phyloP scores from a whole-genome alignment of 64 coral and sea anemone species.

The Platygyra sinensis region DNA sequence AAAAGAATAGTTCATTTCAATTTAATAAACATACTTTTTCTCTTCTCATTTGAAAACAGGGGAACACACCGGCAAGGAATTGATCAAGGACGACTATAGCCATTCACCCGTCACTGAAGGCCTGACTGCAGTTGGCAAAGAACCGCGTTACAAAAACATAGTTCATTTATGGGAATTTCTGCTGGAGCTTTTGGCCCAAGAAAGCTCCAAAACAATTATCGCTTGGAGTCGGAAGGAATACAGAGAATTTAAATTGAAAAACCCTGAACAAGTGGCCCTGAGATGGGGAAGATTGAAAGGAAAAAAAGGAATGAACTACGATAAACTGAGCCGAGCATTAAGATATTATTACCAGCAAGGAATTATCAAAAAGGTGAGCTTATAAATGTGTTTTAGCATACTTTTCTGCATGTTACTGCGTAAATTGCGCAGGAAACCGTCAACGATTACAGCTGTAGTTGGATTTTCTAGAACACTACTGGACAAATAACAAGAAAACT shows the following conservation, averaged over 20 bases:
- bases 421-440: too few species aligned
- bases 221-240: constrained; percentile 55
- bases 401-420: background rate
- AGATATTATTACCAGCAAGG: constrained; percentile 67
- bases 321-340: constrained; percentile 45
- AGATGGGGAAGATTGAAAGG: constrained; percentile 53
- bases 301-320: constrained; percentile 63
- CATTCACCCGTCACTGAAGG: too few species aligned
- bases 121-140: background rate
- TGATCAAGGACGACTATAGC: too few species aligned
- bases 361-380: constrained; percentile 68
- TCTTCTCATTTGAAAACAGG: too few species aligned
- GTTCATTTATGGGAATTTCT: constrained; percentile 74
- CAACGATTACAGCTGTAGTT: too few species aligned
- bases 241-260: constrained; percentile 58
- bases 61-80: too few species aligned
- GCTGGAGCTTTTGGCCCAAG: constrained; percentile 44
- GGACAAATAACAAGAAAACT: too few species aligned
- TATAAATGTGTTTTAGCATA: background rate
- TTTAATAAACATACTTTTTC: too few species aligned
- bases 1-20: too few species aligned
- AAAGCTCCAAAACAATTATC: constrained; percentile 36
- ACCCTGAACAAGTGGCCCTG: constrained; percentile 53
- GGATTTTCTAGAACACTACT: too few species aligned
- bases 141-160: constrained; percentile 62